These are phyloP conservation scores for Echinops telfairi DNA, from an alignment of 2,113 vertebrate genomes.

Conservation along the genomic window DNA sequence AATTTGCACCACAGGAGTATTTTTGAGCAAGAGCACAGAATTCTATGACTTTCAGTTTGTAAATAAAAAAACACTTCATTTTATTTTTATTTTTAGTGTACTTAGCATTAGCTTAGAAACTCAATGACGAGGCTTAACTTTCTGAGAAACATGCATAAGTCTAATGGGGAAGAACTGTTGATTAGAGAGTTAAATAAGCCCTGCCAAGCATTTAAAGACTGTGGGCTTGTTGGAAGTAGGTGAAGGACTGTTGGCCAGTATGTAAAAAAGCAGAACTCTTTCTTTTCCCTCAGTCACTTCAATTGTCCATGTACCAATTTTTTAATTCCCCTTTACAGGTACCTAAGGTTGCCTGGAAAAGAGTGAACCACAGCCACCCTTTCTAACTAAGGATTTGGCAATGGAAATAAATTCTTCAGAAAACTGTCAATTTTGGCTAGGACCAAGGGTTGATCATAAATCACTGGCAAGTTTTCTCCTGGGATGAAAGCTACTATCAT, in stretches of 20 bases:
- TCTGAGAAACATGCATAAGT: slow-evolving; percentile 51
- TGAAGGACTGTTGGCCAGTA: not conserved
- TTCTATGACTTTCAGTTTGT: slow-evolving; percentile 63
- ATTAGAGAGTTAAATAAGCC: not conserved
- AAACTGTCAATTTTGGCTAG: slow-evolving; percentile 58
- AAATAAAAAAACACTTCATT: slow-evolving; percentile 60
- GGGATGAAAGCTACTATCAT: not conserved
- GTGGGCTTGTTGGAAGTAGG: not conserved
- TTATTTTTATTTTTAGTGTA: slow-evolving; percentile 2
- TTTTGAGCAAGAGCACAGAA: slow-evolving; percentile 57
- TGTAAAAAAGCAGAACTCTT: not conserved
- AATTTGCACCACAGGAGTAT: not conserved
- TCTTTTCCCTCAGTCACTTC: slow-evolving; percentile 49
- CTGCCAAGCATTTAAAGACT: slow-evolving; percentile 47
- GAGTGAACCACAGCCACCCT: not conserved
- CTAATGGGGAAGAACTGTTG: slow-evolving; percentile 13
- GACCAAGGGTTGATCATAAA: slow-evolving; percentile 32
- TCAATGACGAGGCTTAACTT: slow-evolving; percentile 41
- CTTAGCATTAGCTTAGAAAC: slow-evolving; percentile 30
- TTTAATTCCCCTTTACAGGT: slow-evolving; percentile 9
- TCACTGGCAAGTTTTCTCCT: slow-evolving; percentile 41
- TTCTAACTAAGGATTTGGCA: slow-evolving; percentile 56
- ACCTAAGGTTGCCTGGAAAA: slow-evolving; percentile 53
- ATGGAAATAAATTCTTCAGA: not conserved
- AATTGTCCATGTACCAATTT: not conserved